Evolutionary conservation across 2,888 invertebrate species (phyloP).

Genomic region (Allacma fusca): DNA sequence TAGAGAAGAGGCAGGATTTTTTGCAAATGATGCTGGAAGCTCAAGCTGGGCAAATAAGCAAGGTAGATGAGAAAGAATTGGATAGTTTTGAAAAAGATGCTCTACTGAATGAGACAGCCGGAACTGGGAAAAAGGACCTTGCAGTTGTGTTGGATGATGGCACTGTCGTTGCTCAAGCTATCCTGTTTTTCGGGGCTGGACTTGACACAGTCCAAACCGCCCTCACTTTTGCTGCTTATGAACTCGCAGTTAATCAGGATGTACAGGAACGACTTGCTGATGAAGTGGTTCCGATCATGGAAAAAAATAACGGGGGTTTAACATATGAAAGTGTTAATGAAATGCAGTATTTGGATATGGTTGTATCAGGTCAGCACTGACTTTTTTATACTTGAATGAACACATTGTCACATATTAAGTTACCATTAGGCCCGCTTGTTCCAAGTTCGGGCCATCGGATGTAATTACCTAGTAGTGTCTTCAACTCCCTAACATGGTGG

Average conservation of each 20-base stretch:
- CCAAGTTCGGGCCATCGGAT: no score
- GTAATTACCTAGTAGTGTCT: no score
- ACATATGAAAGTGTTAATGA: conserved; percentile 22
- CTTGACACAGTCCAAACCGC: conserved; percentile 7
- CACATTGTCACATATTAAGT: no score
- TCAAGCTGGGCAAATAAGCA: conserved; percentile 10
- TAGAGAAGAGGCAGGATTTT: conserved; percentile 47
- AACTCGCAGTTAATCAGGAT: conserved; percentile 36
- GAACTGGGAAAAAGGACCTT: not conserved
- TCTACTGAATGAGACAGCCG: not conserved
- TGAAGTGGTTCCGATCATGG: conserved; percentile 20
- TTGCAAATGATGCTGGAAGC: conserved; percentile 61
- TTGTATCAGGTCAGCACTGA: not conserved
- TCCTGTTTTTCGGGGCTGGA: conserved; percentile 39
- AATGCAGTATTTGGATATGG: conserved; percentile 34
- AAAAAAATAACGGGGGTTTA: conserved; percentile 18
- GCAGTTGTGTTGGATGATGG: conserved; percentile 24
- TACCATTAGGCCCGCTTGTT: no score
- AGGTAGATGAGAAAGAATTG: not conserved
- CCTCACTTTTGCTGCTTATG: conserved; percentile 20
- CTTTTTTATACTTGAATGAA: no score
- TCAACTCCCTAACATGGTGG: no score
- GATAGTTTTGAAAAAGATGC: conserved; percentile 5
- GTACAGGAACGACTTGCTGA: conserved; percentile 31
- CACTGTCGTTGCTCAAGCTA: conserved; percentile 32